Base-by-base conservation (phyloP, 2,888 invertebrate species). In the Latrodectus elegans region DNA sequence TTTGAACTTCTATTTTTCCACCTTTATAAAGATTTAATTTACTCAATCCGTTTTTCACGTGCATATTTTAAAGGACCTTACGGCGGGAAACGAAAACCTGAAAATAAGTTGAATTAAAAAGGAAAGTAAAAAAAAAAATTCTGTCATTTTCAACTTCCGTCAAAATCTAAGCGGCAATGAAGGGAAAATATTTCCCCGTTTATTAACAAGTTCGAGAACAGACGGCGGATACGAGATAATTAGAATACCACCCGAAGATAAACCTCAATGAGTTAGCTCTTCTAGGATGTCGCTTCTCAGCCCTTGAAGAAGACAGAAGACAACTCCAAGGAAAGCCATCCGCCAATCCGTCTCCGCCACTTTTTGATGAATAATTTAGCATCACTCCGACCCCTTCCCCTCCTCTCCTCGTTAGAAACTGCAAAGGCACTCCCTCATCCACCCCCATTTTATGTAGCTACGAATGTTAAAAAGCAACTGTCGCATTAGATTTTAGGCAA, bases 401-500 rank as follows among this genome's bases (percentile, higher is more conserved):
- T 12, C 67, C 14, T 6, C 10, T 51, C 55, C 77, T 77, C 76
- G 77, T 77, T 77, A 82, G 81, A 55, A 65, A 51, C 26, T 52
- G 60, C 15, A 26, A 8, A n/a, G 65, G 65, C 17, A 55, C 22
- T 38, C n/a, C 17, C 15, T 38, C 49, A 26, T 8, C n/a, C 15
- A 26, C 52, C 22, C 53, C 22, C 49, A 4, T 38, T 38, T 38
- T 38, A 55, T 38, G 53, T 78, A 78, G 80, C 80, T 80, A 71
- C 72, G 80, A 70, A 76, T 77, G 81, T 74, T 88, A 88, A 88
- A 88, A 88, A 88, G 87, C 87, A 74, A 70, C 82, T 88, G 87
- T 88, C 87, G 87, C 87, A 88, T 88, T 88, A 88, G 87, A 88
- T 88, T 88, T 88, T 88, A 88, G 87, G 87, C 82, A 87, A 82